Evolutionary conservation across 2,888 invertebrate species (phyloP).

Genomic region (Plagodis dolabraria): DNA sequence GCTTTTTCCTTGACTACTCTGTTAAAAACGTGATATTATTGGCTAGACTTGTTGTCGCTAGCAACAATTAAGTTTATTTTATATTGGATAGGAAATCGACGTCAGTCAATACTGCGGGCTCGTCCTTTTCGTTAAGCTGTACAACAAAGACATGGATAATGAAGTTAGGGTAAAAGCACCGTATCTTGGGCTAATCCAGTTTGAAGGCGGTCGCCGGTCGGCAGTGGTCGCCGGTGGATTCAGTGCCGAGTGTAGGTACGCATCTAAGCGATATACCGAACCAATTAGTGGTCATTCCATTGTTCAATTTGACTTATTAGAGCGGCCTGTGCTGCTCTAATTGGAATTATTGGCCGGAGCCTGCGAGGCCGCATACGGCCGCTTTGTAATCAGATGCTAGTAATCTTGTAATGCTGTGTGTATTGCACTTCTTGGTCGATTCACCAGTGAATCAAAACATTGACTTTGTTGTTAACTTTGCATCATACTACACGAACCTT

Average conservation of each 20-base stretch:
- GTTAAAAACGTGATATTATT: slow-evolving; percentile 2
- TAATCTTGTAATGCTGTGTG: slow-evolving; percentile 45
- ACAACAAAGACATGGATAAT: slow-evolving; percentile 6
- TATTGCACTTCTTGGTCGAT: slow-evolving; percentile 14
- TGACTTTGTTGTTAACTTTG: too few species aligned
- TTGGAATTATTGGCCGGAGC: slow-evolving; percentile 66
- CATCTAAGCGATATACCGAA: slow-evolving; percentile 45
- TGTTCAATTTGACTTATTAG: slow-evolving; percentile 79
- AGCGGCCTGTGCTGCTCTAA: slow-evolving; percentile 57
- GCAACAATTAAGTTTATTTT: slow-evolving; percentile 12
- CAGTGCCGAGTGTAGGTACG: slow-evolving; percentile 7
- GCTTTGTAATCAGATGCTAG: slow-evolving; percentile 45
- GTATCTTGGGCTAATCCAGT: slow-evolving; percentile 33
- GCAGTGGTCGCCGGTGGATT: not conserved
- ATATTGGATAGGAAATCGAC: slow-evolving; percentile 10
- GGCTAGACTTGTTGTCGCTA: slow-evolving; percentile 13
- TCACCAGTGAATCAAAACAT: not conserved
- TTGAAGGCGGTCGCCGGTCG: slow-evolving; percentile 15
- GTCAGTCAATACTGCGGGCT: slow-evolving; percentile 1
- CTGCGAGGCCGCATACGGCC: slow-evolving; percentile 35
- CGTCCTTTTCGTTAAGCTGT: not conserved
- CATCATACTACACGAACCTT: too few species aligned
- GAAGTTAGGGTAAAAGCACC: slow-evolving; percentile 18
- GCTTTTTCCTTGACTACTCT: slow-evolving; percentile 18
- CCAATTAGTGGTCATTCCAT: slow-evolving; percentile 69